Evolutionary conservation across 2,888 invertebrate genomes (phyloP).

Genomic region (Tiliacea citrago): DNA sequence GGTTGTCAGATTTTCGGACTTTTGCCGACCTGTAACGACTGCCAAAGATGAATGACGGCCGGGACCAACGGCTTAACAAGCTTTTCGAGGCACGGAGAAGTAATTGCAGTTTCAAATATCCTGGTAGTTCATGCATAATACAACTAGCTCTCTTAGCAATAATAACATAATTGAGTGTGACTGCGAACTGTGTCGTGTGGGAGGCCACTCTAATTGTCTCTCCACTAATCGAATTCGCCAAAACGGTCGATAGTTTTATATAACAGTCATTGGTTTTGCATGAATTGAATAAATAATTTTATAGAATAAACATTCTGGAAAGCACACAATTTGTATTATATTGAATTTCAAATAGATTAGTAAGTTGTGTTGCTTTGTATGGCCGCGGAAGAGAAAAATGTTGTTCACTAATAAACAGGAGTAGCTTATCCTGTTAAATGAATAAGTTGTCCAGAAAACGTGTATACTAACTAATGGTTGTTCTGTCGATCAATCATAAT

Average conservation of each 20-base stretch:
- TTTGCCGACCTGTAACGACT: no score
- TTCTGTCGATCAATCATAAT: not conserved
- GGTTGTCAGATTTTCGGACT: no score
- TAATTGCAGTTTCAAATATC: slow-evolving; percentile 14
- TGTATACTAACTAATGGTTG: not conserved
- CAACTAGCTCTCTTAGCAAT: slow-evolving; percentile 35
- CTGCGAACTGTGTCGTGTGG: slow-evolving; percentile 65
- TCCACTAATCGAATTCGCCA: slow-evolving; percentile 72
- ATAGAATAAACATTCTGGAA: slow-evolving; percentile 18
- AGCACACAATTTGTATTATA: not conserved
- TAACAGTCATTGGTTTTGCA: slow-evolving; percentile 22
- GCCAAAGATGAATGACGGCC: no score
- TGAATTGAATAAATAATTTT: slow-evolving; percentile 41
- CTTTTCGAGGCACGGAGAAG: no score
- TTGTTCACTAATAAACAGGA: no score
- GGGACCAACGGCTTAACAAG: no score
- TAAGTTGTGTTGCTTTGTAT: no score
- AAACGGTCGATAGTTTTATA: slow-evolving; percentile 59
- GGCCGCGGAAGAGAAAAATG: not conserved
- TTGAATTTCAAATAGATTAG: not conserved
- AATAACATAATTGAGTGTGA: slow-evolving; percentile 62
- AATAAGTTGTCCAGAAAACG: not conserved
- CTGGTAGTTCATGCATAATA: slow-evolving; percentile 23
- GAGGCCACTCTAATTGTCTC: slow-evolving; percentile 69
- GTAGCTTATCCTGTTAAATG: not conserved